phyloP scores from a whole-genome alignment of 2,113 vertebrate species.

The Anhinga rufa region DNA sequence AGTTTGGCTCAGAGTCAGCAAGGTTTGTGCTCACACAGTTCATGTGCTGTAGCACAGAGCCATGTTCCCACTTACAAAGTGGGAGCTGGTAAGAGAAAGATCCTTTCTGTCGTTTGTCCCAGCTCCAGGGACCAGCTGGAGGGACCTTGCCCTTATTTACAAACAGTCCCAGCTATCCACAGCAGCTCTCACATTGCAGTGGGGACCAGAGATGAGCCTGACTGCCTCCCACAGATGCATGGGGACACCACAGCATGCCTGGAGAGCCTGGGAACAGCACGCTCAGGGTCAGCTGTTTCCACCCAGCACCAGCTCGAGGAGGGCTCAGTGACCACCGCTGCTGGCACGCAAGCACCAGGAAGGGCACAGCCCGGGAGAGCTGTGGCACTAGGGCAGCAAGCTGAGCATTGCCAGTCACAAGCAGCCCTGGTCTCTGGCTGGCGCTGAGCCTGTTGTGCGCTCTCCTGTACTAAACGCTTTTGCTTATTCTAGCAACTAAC shows the following conservation, averaged over 20 bases:
- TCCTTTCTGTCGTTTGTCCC: background rate
- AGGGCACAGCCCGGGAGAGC: background rate
- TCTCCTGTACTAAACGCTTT: background rate
- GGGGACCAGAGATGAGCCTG: background rate
- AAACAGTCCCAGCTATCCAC: background rate
- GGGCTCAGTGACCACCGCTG: background rate
- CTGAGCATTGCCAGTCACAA: fast-evolving
- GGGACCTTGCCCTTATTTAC: too few species aligned
- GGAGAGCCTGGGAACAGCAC: background rate
- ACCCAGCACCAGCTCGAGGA: background rate
- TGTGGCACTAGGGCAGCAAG: fast-evolving
- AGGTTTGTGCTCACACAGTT: background rate
- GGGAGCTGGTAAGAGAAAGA: background rate
- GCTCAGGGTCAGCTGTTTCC: background rate
- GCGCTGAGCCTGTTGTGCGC: fast-evolving
- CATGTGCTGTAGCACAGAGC: fast-evolving
- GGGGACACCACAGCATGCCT: too few species aligned
- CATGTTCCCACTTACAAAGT: background rate
- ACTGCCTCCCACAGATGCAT: fast-evolving
- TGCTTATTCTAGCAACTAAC: background rate
- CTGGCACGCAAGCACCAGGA: background rate
- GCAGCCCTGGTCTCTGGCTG: fast-evolving
- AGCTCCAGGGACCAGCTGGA: background rate
- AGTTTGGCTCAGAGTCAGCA: background rate
- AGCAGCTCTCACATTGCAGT: background rate